These are phyloP conservation scores for Folsomia candida DNA, from an alignment of 2,888 invertebrate species.

Conservation along the genomic window DNA sequence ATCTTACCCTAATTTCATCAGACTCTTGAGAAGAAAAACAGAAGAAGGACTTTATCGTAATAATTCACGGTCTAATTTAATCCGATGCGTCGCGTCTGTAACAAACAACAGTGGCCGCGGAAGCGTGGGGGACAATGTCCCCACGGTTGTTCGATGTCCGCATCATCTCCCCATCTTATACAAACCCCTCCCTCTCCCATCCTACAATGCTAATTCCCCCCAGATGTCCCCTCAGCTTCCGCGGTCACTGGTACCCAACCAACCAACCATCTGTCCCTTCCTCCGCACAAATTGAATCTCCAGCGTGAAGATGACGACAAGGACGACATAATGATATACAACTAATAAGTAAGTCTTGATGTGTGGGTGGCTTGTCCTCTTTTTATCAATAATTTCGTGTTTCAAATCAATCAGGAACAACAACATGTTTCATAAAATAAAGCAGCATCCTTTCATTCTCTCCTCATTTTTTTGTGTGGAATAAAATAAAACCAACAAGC, in stretches of 20 bases:
- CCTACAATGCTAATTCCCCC: too few species aligned
- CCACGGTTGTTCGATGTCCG: too few species aligned
- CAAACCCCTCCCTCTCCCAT: too few species aligned
- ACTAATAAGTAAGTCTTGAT: background rate
- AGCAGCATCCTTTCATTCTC: background rate
- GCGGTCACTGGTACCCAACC: too few species aligned
- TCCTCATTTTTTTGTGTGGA: too few species aligned
- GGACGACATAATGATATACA: background rate
- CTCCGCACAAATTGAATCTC: background rate
- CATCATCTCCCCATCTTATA: too few species aligned
- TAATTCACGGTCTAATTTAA: background rate
- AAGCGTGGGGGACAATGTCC: too few species aligned
- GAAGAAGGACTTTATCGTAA: background rate
- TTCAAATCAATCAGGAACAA: background rate
- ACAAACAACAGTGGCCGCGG: too few species aligned
- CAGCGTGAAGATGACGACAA: background rate
- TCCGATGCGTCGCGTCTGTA: background rate
- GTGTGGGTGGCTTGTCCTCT: background rate
- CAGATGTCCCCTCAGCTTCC: too few species aligned
- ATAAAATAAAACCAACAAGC: background rate
- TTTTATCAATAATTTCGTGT: background rate
- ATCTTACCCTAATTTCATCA: background rate
- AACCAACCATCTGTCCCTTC: background rate
- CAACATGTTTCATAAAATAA: background rate
- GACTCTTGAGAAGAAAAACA: background rate